Percentiles rank a stretch among this genome's conserved stretches.
phyloP scores from a whole-genome alignment of 2,113 vertebrate genomes.

The Erythrocercus mccallii region DNA sequence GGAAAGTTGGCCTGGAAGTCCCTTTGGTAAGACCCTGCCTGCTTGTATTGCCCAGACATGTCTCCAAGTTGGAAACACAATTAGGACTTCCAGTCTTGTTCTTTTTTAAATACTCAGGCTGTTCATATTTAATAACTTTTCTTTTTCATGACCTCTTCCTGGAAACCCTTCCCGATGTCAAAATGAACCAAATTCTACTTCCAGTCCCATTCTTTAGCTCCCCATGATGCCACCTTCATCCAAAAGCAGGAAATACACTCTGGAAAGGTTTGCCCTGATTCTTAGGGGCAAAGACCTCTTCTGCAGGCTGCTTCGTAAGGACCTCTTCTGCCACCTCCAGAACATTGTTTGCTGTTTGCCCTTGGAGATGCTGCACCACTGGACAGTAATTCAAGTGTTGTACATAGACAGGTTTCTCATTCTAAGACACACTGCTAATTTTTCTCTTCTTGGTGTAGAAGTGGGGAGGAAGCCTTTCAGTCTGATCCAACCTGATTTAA shows the following conservation, averaged over 20 bases:
- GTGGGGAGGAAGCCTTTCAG: not conserved
- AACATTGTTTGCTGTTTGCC: not conserved
- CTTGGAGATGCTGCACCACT: not conserved
- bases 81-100: not conserved
- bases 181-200: not conserved
- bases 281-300: not conserved
- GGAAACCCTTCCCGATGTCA: not conserved
- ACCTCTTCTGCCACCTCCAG: not conserved
- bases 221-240: not conserved
- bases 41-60: not conserved
- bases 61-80: not conserved
- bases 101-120: not conserved
- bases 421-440: not conserved
- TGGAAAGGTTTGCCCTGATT: not conserved
- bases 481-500: not conserved
- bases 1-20: not conserved
- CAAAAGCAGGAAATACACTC: not conserved
- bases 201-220: not conserved
- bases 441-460: not conserved
- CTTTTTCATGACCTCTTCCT: not conserved
- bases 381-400: not conserved
- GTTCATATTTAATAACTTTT: not conserved
- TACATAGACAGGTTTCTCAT: not conserved
- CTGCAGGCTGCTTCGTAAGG: not conserved
- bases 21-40: not conserved